Base-by-base conservation (phyloP, 1,140 invertebrate genomes). In the Planococcus citri region DNA sequence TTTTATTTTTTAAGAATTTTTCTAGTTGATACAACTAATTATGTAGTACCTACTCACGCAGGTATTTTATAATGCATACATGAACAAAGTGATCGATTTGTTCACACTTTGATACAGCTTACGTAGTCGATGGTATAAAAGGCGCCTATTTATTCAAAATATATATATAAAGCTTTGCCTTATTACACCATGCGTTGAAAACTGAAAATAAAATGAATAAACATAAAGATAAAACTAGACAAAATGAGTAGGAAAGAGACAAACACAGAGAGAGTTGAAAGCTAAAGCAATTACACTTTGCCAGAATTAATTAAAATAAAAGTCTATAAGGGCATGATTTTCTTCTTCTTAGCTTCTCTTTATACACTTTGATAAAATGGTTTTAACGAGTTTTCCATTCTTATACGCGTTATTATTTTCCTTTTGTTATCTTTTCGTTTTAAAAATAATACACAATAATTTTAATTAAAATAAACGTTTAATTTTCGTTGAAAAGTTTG, bases 371-470 rank as follows among this genome's bases (percentile, higher is more conserved):
- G 29, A 33, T 33, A 33, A 33, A 33, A 51, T 51, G 41, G 41
- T 51, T 51, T 51, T 51, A 51, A 51, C 41, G 41, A 51, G 41
- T 51, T 51, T 51, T 51, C 41, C 41, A 51, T 51, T 51, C 41
- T 51, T 51, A 51, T 51, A 51, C 41, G 41, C 41, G 41, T 51
- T 51, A 51, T 51, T 51, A 51, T 51, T 51, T 51, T 51, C 41
- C 41, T 51, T 33, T 51, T 51, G 41, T 51, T 51, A 51, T 51
- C 41, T 51, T 51, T 51, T 51, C 41, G 41, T 51, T 51, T 51
- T 51, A 51, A 51, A 51, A 51, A 51, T 51, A 51, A 51, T 51
- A 51, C 41, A 51, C 41, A 51, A 51, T 51, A 51, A 51, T 51
- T 51, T 51, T 51, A 51, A 51, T 51, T 51, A 51, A 51, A 51